These are phyloP conservation scores for Peromyscus leucopus DNA, from an alignment of 2,113 vertebrate species.

Conservation along the genomic window DNA sequence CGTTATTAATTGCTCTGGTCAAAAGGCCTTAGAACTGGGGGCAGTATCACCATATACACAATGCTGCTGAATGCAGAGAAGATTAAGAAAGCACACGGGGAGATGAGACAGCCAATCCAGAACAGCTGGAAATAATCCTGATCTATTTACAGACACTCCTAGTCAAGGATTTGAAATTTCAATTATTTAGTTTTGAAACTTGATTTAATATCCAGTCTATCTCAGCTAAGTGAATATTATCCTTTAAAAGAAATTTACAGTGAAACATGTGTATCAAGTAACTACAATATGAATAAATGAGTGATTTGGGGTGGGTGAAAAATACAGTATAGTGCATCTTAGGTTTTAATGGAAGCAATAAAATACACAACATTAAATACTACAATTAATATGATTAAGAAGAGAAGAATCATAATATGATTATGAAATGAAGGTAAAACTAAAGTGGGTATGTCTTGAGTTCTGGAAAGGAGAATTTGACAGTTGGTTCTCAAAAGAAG, in stretches of 20 bases:
- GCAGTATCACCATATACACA: background rate
- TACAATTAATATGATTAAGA: background rate
- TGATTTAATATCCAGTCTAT: background rate
- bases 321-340: background rate
- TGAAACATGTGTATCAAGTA: background rate
- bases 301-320: background rate
- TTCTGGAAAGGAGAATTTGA: background rate
- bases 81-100: background rate
- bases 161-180: background rate
- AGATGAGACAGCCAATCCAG: background rate
- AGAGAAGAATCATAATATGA: background rate
- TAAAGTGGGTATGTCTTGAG: background rate
- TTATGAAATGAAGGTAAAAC: background rate
- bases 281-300: background rate
- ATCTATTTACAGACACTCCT: background rate
- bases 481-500: background rate
- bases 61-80: background rate
- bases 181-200: constrained; percentile 33
- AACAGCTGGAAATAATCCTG: background rate
- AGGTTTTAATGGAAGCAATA: background rate
- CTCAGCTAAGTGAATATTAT: background rate
- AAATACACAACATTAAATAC: background rate
- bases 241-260: background rate
- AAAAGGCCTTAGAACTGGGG: background rate
- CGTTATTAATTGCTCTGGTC: background rate